Evolutionary conservation across 2,888 invertebrate genomes (phyloP).

Genomic region (Phengaris arion): DNA sequence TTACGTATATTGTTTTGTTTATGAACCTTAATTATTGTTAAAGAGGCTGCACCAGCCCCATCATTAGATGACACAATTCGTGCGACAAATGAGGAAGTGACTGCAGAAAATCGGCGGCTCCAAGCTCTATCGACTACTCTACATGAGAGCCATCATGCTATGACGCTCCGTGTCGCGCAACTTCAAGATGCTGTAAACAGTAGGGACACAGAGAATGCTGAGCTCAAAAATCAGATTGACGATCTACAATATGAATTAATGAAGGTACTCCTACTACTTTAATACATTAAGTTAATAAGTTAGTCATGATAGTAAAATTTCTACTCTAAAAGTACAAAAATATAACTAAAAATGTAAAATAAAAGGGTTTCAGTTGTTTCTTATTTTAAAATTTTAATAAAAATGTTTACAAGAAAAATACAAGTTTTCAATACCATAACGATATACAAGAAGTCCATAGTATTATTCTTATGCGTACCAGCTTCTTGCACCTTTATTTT

Average conservation of each 20-base stretch:
- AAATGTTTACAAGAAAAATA: too few relatives aligned
- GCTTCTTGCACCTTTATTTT: neutral
- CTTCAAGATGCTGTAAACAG: slow-evolving; percentile 92
- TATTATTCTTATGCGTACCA: too few relatives aligned
- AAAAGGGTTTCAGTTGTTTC: too few relatives aligned
- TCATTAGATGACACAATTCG: slow-evolving; percentile 90
- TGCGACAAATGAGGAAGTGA: slow-evolving; percentile 91
- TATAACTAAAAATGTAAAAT: too few relatives aligned
- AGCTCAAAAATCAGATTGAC: slow-evolving; percentile 96
- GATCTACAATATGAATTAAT: slow-evolving; percentile 95
- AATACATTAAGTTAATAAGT: too few relatives aligned
- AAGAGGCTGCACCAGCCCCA: slow-evolving; percentile 82
- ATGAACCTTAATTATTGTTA: neutral
- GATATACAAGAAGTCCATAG: too few relatives aligned
- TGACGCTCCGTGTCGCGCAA: slow-evolving; percentile 93
- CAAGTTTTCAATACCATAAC: too few relatives aligned
- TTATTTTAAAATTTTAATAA: too few relatives aligned
- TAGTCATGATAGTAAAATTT: too few relatives aligned
- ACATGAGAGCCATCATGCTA: slow-evolving; percentile 95
- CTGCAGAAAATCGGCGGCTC: slow-evolving; percentile 94
- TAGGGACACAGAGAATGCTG: slow-evolving; percentile 96
- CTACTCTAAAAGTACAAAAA: too few relatives aligned
- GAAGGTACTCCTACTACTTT: slow-evolving; percentile 71
- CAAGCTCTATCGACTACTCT: slow-evolving; percentile 93
- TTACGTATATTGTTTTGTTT: neutral